Evolutionary conservation across 2,888 invertebrate species (phyloP).

Genomic region (Melinaea marsaeus): DNA sequence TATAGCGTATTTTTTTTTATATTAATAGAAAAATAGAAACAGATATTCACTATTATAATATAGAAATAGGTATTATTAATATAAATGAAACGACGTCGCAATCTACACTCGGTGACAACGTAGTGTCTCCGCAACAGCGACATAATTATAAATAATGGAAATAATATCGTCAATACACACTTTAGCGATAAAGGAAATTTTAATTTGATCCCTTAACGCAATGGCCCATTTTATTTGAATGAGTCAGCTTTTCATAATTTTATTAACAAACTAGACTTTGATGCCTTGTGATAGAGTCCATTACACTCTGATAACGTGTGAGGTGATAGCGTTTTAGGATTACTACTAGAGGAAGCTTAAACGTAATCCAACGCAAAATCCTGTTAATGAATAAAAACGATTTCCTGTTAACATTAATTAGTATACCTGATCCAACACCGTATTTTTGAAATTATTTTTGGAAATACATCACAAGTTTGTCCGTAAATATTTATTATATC

Average conservation of each 20-base stretch:
- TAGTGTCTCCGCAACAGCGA: background rate
- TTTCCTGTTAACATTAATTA: background rate
- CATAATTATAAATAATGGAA: constrained; percentile 3
- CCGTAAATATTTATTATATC: too few relatives aligned
- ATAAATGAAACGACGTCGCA: background rate
- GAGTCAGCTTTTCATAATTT: constrained; percentile 12
- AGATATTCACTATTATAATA: too few relatives aligned
- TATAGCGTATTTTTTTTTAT: too few relatives aligned
- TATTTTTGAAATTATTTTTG: too few relatives aligned
- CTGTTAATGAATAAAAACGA: constrained; percentile 1
- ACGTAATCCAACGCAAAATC: constrained; percentile 3
- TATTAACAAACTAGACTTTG: background rate
- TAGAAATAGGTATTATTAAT: too few relatives aligned
- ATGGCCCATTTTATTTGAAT: constrained; percentile 24
- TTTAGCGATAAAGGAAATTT: constrained; percentile 26
- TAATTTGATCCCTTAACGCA: constrained; percentile 25
- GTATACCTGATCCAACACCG: background rate
- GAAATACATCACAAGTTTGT: too few relatives aligned
- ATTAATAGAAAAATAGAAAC: too few relatives aligned
- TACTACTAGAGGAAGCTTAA: background rate
- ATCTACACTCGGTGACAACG: background rate
- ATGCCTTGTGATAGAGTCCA: background rate
- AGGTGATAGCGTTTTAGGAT: background rate
- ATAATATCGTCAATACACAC: constrained; percentile 16
- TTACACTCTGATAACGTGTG: background rate